Evolutionary conservation across 92 coral and sea anemone genomes (phyloP).

Genomic region (Diadumene lineata): DNA sequence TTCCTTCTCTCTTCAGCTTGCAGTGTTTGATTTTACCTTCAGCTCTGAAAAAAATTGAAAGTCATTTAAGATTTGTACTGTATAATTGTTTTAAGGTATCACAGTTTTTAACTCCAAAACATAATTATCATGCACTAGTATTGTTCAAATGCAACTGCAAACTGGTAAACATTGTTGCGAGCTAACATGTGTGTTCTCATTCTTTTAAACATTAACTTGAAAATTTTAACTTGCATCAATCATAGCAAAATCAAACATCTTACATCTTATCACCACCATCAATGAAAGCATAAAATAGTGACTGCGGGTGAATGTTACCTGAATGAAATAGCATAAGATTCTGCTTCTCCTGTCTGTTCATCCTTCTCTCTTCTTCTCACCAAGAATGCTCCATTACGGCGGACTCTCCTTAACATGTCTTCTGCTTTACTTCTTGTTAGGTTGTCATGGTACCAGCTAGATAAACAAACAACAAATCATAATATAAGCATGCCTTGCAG

Average conservation of each 20-base stretch:
- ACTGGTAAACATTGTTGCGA: too few relatives aligned
- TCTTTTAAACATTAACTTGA: too few relatives aligned
- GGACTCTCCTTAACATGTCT: slow-evolving; percentile 95
- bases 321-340: slow-evolving; percentile 95
- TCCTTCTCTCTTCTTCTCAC: slow-evolving; percentile 90
- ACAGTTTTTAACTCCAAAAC: background rate
- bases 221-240: too few relatives aligned
- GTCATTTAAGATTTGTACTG: too few relatives aligned
- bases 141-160: background rate
- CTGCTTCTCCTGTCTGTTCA: slow-evolving; percentile 59
- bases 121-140: background rate
- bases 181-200: too few relatives aligned
- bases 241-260: too few relatives aligned
- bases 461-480: background rate
- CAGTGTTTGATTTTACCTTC: slow-evolving; percentile 99
- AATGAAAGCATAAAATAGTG: background rate
- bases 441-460: slow-evolving; percentile 90
- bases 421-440: slow-evolving; percentile 87
- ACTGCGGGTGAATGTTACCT: slow-evolving; percentile 44
- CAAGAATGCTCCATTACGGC: slow-evolving; percentile 82
- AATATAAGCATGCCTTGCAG: too few relatives aligned
- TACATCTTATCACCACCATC: background rate
- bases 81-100: too few relatives aligned
- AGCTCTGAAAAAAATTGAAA: slow-evolving; percentile 69
- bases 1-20: slow-evolving; percentile 86